Evolutionary conservation across 2,113 vertebrate species (phyloP).

Genomic region (Toxotes jaculatrix): DNA sequence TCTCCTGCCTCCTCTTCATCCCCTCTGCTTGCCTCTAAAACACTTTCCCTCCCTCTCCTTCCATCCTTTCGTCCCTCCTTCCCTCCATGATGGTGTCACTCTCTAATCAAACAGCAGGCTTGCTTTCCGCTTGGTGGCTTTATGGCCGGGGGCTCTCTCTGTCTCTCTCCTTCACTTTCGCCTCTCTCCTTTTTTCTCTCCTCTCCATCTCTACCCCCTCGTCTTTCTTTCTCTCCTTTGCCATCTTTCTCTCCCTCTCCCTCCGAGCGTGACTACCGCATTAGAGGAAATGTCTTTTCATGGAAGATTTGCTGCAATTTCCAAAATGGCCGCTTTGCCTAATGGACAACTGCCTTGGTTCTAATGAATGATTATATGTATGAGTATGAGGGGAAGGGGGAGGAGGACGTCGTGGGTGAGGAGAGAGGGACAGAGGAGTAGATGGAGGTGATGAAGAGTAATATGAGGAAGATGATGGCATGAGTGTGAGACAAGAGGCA

Average conservation of each 20-base stretch:
- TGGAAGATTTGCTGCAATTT: slow-evolving; percentile 94
- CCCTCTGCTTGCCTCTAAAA: slow-evolving; percentile 50
- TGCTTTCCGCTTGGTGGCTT: slow-evolving; percentile 90
- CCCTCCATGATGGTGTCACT: slow-evolving; percentile 81
- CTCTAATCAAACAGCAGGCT: slow-evolving; percentile 90
- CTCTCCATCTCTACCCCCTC: slow-evolving; percentile 56
- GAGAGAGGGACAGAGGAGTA: slow-evolving; percentile 9
- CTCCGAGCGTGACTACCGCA: slow-evolving; percentile 88
- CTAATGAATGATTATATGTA: slow-evolving; percentile 83
- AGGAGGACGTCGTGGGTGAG: neutral
- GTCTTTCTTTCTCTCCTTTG: slow-evolving; percentile 58
- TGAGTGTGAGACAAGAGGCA: slow-evolving; percentile 56
- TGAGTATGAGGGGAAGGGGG: slow-evolving; percentile 24
- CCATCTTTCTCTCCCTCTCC: slow-evolving; percentile 62
- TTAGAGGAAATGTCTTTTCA: slow-evolving; percentile 96
- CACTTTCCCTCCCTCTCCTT: slow-evolving; percentile 54
- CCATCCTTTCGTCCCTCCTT: slow-evolving; percentile 52
- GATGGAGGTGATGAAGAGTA: slow-evolving; percentile 45
- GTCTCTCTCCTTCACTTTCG: slow-evolving; percentile 45
- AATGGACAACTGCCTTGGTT: slow-evolving; percentile 89
- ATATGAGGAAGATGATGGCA: slow-evolving; percentile 52
- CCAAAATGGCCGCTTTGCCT: slow-evolving; percentile 89
- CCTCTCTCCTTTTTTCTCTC: slow-evolving; percentile 42
- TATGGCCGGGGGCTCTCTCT: slow-evolving; percentile 81
- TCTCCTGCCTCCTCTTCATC: slow-evolving; percentile 55